A percentile compares a stretch with the other conserved stretches of the same genome.
These are phyloP conservation scores for Astreopora myriophthalma DNA, from an alignment of 64 coral and sea anemone species.

Conservation along the genomic window DNA sequence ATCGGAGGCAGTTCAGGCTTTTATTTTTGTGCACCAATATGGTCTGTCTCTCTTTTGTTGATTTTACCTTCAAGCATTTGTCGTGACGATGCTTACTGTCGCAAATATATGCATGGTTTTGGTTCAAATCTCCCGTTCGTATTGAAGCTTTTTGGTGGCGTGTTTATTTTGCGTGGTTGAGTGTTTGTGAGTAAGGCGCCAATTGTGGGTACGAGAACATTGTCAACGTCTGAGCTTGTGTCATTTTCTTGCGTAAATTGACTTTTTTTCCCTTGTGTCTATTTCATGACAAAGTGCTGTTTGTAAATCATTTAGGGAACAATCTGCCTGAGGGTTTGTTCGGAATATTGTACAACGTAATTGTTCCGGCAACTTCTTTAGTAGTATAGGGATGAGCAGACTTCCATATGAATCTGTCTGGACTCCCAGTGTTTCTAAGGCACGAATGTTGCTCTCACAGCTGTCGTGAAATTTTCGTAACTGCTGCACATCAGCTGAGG, in stretches of 20 bases:
- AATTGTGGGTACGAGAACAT: constrained; percentile 39
- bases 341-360: too few species aligned
- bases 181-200: constrained; percentile 55
- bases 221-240: constrained; percentile 31
- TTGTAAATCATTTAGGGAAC: constrained; percentile 33
- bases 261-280: constrained; percentile 65
- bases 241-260: constrained; percentile 51
- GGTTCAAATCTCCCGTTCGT: constrained; percentile 44
- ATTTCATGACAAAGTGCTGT: constrained; percentile 51
- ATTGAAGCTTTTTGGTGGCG: constrained; percentile 7
- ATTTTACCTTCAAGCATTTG: constrained; percentile 35
- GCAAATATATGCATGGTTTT: constrained; percentile 68
- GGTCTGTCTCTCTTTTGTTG: constrained; percentile 8
- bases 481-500: not conserved
- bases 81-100: constrained; percentile 31
- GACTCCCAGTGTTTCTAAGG: constrained; percentile 39
- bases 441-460: constrained; percentile 64
- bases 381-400: too few species aligned
- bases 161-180: constrained; percentile 15
- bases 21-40: constrained; percentile 54
- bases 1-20: constrained; percentile 53
- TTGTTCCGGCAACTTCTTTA: too few species aligned
- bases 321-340: too few species aligned
- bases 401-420: constrained; percentile 51
- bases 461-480: constrained; percentile 61